phyloP scores from a whole-genome alignment of 2,113 vertebrate species.

The Eira barbara region DNA sequence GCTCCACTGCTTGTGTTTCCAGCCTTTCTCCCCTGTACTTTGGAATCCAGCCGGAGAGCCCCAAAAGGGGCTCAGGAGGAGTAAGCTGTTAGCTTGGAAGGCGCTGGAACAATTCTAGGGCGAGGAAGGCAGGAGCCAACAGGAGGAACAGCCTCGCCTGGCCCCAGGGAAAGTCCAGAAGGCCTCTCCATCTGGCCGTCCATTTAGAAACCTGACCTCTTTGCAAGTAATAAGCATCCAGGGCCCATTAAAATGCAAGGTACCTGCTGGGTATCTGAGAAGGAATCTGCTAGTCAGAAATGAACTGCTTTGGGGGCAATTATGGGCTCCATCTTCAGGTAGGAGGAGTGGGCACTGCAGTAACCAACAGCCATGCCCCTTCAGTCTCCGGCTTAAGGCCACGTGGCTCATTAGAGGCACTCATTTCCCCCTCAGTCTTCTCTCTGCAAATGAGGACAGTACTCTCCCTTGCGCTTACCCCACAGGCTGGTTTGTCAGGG shows the following conservation, averaged over 20 bases:
- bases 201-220: slow-evolving; percentile 70
- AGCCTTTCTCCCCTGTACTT: neutral
- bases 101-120: neutral
- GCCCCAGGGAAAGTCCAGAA: slow-evolving; percentile 62
- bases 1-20: neutral
- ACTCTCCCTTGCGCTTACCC: neutral
- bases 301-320: neutral
- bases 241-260: slow-evolving; percentile 63
- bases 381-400: neutral
- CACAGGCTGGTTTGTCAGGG: neutral
- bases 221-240: slow-evolving; percentile 37
- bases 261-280: slow-evolving; percentile 40
- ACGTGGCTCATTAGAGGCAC: neutral
- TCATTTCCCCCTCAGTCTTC: neutral
- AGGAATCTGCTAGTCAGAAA: slow-evolving; percentile 46
- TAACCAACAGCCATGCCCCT: neutral
- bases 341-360: neutral
- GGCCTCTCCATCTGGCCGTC: slow-evolving; percentile 70
- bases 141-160: neutral
- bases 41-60: neutral
- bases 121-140: neutral
- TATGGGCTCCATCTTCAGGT: neutral
- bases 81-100: slow-evolving; percentile 1
- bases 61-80: neutral
- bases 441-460: neutral